Conservation (phyloP, 1,140 invertebrate genomes). For the Cepaea nemoralis region DNA sequence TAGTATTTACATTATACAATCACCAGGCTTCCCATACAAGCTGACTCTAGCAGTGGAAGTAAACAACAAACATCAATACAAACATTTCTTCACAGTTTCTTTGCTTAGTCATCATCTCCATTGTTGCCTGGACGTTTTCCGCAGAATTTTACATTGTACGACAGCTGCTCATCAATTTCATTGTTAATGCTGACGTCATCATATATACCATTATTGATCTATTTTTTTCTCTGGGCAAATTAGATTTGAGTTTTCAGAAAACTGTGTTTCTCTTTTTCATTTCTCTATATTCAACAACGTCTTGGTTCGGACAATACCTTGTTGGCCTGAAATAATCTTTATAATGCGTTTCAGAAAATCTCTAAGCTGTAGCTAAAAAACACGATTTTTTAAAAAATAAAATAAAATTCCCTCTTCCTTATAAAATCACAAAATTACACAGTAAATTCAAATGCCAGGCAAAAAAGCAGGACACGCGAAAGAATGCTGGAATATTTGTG, state of each 20-base stretch:
- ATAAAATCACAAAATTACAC: slow-evolving; percentile 14
- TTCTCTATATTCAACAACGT: neutral
- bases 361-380: neutral
- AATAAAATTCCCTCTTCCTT: neutral
- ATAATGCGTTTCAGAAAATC: neutral
- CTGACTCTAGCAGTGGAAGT: no score
- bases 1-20: no score
- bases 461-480: neutral
- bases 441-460: neutral
- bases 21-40: no score
- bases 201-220: neutral
- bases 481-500: neutral
- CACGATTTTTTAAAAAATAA: neutral
- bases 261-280: neutral
- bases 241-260: neutral
- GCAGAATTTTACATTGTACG: no score
- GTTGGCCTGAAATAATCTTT: neutral
- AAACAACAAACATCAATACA: no score
- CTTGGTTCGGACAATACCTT: neutral
- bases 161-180: no score
- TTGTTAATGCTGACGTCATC: neutral
- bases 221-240: neutral
- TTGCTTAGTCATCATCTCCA: no score
- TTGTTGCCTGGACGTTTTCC: no score
- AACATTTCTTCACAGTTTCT: no score